Evolutionary conservation across 2,113 vertebrate genomes (phyloP).

Genomic region (Fulmarus glacialis): DNA sequence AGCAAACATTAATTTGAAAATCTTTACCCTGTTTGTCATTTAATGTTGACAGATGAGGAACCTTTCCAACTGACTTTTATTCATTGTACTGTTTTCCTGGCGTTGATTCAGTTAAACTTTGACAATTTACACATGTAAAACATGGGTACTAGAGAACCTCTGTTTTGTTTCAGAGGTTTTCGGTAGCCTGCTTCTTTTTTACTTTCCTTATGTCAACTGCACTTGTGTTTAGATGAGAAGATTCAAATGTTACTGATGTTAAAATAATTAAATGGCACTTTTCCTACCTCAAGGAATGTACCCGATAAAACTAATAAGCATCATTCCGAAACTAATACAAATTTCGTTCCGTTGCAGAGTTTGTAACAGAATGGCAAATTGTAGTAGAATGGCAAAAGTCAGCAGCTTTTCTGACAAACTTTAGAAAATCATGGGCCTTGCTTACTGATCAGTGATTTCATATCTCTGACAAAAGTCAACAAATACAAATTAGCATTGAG

Average conservation of each 20-base stretch:
- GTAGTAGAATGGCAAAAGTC: neutral
- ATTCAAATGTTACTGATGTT: neutral
- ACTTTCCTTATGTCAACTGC: neutral
- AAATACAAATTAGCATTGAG: neutral
- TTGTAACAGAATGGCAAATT: neutral
- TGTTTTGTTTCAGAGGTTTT: neutral
- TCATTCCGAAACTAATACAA: neutral
- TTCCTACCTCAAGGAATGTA: neutral
- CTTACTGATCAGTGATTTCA: neutral
- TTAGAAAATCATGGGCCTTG: neutral
- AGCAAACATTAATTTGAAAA: neutral
- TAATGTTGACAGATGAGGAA: neutral
- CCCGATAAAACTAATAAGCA: neutral
- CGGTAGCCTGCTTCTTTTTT: neutral
- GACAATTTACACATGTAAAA: neutral
- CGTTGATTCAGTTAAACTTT: neutral
- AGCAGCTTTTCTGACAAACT: neutral
- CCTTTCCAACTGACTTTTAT: neutral
- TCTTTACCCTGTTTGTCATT: neutral
- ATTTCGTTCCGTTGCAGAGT: neutral
- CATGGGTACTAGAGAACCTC: neutral
- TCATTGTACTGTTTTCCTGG: neutral
- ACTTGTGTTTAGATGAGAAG: neutral
- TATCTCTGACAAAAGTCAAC: neutral
- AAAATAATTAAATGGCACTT: neutral